Evolutionary conservation across 2,888 invertebrate genomes (phyloP).

Genomic region (Podotricha telesiphe): DNA sequence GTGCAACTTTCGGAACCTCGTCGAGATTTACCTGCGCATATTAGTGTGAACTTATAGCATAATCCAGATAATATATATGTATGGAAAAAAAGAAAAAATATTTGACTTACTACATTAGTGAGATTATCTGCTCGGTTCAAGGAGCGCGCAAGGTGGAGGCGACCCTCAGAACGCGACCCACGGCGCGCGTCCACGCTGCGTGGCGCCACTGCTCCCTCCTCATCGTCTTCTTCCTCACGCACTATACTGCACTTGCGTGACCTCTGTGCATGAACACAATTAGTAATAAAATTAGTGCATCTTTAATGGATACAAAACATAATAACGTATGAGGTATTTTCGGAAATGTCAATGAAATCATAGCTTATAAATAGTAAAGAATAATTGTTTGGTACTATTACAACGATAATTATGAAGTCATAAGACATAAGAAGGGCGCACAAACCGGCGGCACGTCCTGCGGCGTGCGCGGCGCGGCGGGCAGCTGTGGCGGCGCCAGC

Average conservation of each 20-base stretch:
- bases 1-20: slow-evolving; percentile 51
- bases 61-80: too few relatives aligned
- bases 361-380: too few relatives aligned
- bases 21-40: slow-evolving; percentile 60
- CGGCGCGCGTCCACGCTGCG: slow-evolving; percentile 78
- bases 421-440: too few relatives aligned
- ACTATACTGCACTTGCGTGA: slow-evolving; percentile 96
- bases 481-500: slow-evolving; percentile 62
- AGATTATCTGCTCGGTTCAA: slow-evolving; percentile 85
- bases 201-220: slow-evolving; percentile 86
- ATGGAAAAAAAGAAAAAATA: too few relatives aligned
- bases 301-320: too few relatives aligned
- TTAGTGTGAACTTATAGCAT: too few relatives aligned
- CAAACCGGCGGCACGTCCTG: slow-evolving; percentile 87
- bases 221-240: slow-evolving; percentile 95
- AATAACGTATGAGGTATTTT: too few relatives aligned
- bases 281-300: too few relatives aligned
- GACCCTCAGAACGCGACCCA: slow-evolving; percentile 91
- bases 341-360: neutral
- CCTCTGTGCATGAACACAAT: slow-evolving; percentile 69
- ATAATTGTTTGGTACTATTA: too few relatives aligned
- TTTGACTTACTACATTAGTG: slow-evolving; percentile 63
- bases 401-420: too few relatives aligned
- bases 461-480: slow-evolving; percentile 85
- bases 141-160: slow-evolving; percentile 86